Evolutionary conservation across 2,888 invertebrate species (phyloP).

Genomic region (Epinotia bilunana): DNA sequence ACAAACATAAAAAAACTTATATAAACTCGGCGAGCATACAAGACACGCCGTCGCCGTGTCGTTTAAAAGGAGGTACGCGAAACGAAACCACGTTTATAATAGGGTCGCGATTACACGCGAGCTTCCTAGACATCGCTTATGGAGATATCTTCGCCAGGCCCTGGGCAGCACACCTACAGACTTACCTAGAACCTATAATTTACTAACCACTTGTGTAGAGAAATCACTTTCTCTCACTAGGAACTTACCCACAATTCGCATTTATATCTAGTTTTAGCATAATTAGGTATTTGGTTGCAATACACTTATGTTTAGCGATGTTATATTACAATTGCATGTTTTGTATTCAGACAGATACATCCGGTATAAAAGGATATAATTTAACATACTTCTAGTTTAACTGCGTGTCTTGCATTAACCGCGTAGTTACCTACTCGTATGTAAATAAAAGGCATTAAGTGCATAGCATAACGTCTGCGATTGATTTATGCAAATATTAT

Average conservation of each 20-base stretch:
- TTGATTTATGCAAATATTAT: background rate
- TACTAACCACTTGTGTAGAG: conserved; percentile 14
- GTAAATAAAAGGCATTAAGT: background rate
- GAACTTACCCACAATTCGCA: background rate
- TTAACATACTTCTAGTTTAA: background rate
- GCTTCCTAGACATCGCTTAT: conserved; percentile 2
- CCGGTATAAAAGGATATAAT: conserved; percentile 1
- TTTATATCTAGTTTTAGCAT: background rate
- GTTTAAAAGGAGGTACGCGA: background rate
- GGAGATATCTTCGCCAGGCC: conserved; percentile 11
- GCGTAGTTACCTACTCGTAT: background rate
- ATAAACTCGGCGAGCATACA: conserved; percentile 1
- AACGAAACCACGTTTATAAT: background rate
- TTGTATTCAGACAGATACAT: conserved; percentile 9
- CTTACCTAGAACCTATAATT: conserved; percentile 28
- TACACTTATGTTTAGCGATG: background rate
- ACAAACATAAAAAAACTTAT: background rate
- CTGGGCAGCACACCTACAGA: background rate
- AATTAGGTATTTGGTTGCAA: background rate
- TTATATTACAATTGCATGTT: conserved; percentile 14
- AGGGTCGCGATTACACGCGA: background rate
- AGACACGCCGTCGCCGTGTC: background rate
- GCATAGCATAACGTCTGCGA: background rate
- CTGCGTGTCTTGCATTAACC: conserved; percentile 1
- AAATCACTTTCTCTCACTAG: conserved; percentile 24